Evolutionary conservation across 2,797 vertebrate genomes (phyloP).

Genomic region (Ispidina picta): DNA sequence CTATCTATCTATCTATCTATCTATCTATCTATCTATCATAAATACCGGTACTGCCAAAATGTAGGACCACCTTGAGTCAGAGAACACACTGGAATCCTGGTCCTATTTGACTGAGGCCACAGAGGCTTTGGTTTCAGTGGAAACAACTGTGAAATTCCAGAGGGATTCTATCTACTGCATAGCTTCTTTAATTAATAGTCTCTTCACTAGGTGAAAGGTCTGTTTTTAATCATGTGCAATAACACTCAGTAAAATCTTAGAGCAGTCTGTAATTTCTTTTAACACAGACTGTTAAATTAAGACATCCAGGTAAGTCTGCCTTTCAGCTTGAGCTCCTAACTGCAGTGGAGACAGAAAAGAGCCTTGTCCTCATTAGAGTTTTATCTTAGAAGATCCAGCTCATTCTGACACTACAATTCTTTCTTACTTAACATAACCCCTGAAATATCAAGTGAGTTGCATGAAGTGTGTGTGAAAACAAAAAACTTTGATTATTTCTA

Average conservation of each 20-base stretch:
- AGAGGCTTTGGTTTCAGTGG: not conserved
- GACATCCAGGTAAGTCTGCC: not conserved
- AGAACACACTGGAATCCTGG: not conserved
- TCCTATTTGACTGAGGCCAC: not conserved
- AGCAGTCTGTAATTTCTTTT: not conserved
- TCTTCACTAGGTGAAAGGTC: not conserved
- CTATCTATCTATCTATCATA: not conserved
- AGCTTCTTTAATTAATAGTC: conserved; percentile 15
- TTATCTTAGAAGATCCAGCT: not conserved
- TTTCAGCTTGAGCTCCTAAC: not conserved
- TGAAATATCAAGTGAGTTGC: not conserved
- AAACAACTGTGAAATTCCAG: conserved; percentile 13
- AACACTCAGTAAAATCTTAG: not conserved
- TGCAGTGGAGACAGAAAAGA: not conserved
- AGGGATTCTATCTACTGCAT: not conserved
- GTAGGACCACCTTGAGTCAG: not conserved
- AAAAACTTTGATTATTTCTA: not conserved
- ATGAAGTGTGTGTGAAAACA: not conserved
- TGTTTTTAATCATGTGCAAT: conserved; percentile 11
- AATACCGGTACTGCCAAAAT: not conserved
- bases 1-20: too few relatives aligned
- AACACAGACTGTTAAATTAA: not conserved
- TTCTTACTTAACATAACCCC: not conserved
- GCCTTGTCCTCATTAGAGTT: not conserved
- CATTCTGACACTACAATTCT: not conserved